These are phyloP conservation scores for Fratercula arctica DNA, from an alignment of 2,797 vertebrate species.

Conservation along the genomic window DNA sequence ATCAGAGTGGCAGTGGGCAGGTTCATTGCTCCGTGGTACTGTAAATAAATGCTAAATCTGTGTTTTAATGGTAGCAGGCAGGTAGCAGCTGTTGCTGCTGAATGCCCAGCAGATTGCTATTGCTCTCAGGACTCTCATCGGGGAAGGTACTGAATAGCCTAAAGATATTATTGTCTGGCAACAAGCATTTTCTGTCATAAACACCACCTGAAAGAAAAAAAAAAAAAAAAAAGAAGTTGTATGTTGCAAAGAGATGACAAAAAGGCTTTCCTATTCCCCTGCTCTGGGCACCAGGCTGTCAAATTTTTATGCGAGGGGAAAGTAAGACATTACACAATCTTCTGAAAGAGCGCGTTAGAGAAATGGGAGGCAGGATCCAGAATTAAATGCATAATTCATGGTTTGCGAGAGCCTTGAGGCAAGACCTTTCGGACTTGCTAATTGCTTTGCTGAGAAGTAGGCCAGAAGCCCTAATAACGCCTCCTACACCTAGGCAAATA, in stretches of 20 bases:
- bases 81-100: slow-evolving; percentile 36
- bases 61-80: slow-evolving; percentile 11
- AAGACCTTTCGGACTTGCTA: slow-evolving; percentile 38
- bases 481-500: not conserved
- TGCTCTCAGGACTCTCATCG: not conserved
- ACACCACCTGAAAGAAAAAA: not conserved
- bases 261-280: not conserved
- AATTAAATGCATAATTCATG: slow-evolving; percentile 46
- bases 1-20: not conserved
- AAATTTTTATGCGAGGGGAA: not conserved
- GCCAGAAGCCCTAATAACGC: slow-evolving; percentile 6
- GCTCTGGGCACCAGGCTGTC: not conserved
- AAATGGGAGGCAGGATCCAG: not conserved
- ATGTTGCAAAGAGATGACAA: not conserved
- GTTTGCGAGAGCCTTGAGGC: slow-evolving; percentile 21
- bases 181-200: not conserved
- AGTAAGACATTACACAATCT: not conserved
- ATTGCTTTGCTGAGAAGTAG: slow-evolving; percentile 43
- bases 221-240: not conserved
- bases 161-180: slow-evolving; percentile 7
- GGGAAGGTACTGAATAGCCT: not conserved
- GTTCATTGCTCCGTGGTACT: not conserved
- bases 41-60: slow-evolving; percentile 9
- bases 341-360: not conserved
- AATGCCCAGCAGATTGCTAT: slow-evolving; percentile 1